A percentile compares a stretch with the other conserved stretches of the same genome.
Evolutionary conservation across 2,888 invertebrate species (phyloP).

Genomic region (Eurytoma adleriae): DNA sequence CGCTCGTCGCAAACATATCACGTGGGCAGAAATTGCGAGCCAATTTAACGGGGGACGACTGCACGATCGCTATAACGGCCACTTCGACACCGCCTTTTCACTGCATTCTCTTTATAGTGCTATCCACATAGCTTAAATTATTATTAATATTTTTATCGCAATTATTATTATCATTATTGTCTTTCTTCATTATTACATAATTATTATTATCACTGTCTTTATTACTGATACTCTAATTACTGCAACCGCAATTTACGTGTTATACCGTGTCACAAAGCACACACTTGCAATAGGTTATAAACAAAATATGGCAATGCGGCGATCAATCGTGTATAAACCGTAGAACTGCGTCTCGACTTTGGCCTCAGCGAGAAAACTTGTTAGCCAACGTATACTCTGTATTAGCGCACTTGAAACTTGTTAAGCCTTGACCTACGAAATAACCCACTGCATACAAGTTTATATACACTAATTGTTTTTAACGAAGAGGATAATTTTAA

Average conservation of each 20-base stretch:
- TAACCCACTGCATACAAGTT: slow-evolving; percentile 30
- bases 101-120: slow-evolving; percentile 39
- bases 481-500: slow-evolving; percentile 10
- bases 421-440: slow-evolving; percentile 35
- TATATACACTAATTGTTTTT: slow-evolving; percentile 18
- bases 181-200: slow-evolving; percentile 44
- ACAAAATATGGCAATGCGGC: slow-evolving; percentile 47
- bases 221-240: slow-evolving; percentile 22
- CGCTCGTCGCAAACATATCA: slow-evolving; percentile 50
- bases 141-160: slow-evolving; percentile 49
- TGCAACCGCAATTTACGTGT: slow-evolving; percentile 41
- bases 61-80: not conserved
- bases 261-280: slow-evolving; percentile 37
- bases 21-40: not conserved
- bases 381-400: not conserved
- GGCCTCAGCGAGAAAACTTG: slow-evolving; percentile 9
- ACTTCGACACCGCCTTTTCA: slow-evolving; percentile 10
- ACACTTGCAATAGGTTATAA: slow-evolving; percentile 51
- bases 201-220: slow-evolving; percentile 43
- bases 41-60: slow-evolving; percentile 29
- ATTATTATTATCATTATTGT: slow-evolving; percentile 48
- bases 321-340: not conserved
- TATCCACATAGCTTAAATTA: slow-evolving; percentile 43
- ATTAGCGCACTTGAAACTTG: not conserved
- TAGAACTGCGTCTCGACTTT: not conserved